phyloP scores from a whole-genome alignment of 1,140 invertebrate species.

The Nymphalis io region DNA sequence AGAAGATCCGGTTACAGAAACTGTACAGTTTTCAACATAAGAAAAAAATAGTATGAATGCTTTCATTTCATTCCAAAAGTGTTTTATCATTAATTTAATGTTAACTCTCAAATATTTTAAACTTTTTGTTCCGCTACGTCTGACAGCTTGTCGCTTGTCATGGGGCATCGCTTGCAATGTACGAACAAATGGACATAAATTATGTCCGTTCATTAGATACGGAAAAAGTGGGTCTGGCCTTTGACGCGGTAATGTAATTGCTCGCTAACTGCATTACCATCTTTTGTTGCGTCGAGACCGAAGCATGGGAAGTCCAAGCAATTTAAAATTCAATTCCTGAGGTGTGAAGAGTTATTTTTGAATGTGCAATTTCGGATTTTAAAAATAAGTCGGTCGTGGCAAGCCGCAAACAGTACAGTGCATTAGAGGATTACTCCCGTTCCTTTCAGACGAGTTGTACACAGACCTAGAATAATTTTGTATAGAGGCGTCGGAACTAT shows the following conservation, averaged over 20 bases:
- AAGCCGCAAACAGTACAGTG: slow-evolving; percentile 21
- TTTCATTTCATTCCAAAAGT: no score
- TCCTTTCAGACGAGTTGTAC: slow-evolving; percentile 23
- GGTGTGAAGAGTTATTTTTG: neutral
- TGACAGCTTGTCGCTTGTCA: neutral
- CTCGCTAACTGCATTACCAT: slow-evolving; percentile 33
- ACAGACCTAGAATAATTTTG: slow-evolving; percentile 25
- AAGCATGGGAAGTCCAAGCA: neutral
- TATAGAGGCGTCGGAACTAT: neutral
- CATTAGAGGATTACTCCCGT: slow-evolving; percentile 34
- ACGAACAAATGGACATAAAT: slow-evolving; percentile 34
- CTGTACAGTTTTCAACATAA: no score
- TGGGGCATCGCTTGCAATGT: neutral
- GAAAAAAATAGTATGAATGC: no score
- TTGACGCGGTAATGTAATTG: slow-evolving; percentile 38
- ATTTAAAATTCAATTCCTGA: slow-evolving; percentile 11
- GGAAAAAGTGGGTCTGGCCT: slow-evolving; percentile 35
- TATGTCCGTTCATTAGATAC: slow-evolving; percentile 38
- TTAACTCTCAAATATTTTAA: no score
- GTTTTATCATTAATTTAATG: no score
- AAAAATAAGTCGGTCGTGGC: slow-evolving; percentile 10
- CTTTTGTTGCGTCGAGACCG: slow-evolving; percentile 22
- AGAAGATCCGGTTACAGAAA: no score
- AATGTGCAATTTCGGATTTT: neutral
- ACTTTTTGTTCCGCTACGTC: neutral